phyloP scores from a whole-genome alignment of 2,113 vertebrate species.

The Macheiramphus alcinus region DNA sequence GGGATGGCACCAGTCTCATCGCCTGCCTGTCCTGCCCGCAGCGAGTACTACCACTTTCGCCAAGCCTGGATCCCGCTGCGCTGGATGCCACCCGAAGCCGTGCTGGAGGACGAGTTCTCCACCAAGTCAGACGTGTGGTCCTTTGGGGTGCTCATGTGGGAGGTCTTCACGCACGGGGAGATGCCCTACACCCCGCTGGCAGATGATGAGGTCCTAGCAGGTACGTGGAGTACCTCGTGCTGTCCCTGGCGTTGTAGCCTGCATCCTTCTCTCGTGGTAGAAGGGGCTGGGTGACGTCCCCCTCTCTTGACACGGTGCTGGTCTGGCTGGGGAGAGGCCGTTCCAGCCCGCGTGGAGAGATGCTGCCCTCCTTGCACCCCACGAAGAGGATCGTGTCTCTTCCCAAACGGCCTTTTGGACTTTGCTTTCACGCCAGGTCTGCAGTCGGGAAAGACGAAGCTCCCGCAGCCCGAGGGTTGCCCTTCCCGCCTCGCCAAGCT shows the following conservation, averaged over 20 bases:
- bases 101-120: slow-evolving; percentile 94
- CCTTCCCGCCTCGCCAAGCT: slow-evolving; percentile 89
- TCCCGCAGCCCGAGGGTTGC: slow-evolving; percentile 84
- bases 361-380: neutral
- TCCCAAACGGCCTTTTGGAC: neutral
- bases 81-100: slow-evolving; percentile 92
- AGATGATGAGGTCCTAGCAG: slow-evolving; percentile 91
- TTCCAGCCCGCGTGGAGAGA: neutral
- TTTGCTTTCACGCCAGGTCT: slow-evolving; percentile 72
- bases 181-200: slow-evolving; percentile 83
- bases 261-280: neutral
- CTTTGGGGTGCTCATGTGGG: slow-evolving; percentile 97
- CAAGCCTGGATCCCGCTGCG: slow-evolving; percentile 95
- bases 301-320: neutral
- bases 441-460: slow-evolving; percentile 84
- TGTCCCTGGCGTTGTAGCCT: neutral
- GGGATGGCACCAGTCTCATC: neutral
- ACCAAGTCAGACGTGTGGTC: slow-evolving; percentile 96
- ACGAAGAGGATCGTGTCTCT: neutral
- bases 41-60: slow-evolving; percentile 95
- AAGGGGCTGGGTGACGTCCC: neutral
- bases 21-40: slow-evolving; percentile 38
- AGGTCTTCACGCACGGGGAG: slow-evolving; percentile 92
- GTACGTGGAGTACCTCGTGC: slow-evolving; percentile 59
- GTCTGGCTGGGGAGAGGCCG: neutral